Evolutionary conservation across 2,888 invertebrate species (phyloP).

Genomic region (Hirtodrosophila trivittata): DNA sequence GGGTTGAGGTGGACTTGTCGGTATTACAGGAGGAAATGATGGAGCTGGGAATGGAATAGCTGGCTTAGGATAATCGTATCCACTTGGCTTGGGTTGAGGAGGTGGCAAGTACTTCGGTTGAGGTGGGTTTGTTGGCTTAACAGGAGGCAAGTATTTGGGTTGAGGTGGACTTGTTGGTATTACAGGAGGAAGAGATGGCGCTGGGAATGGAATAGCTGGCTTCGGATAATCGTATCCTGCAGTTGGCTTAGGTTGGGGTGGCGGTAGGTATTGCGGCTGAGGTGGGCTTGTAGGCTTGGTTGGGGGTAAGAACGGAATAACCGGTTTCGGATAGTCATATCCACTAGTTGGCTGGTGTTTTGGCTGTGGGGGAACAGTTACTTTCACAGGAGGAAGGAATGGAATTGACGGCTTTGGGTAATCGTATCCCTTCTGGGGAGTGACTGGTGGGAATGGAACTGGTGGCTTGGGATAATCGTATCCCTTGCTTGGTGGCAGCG

Average conservation of each 20-base stretch:
- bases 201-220: conserved; percentile 55
- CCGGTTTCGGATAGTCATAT: conserved; percentile 62
- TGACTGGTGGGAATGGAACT: conserved; percentile 55
- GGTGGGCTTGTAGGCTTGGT: conserved; percentile 51
- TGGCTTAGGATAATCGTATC: conserved; percentile 65
- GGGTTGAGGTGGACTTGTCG: conserved; percentile 40
- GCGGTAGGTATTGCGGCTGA: conserved; percentile 27
- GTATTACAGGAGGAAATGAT: conserved; percentile 23
- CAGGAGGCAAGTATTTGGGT: conserved; percentile 44
- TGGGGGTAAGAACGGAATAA: conserved; percentile 58
- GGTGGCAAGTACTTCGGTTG: conserved; percentile 33
- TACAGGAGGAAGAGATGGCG: conserved; percentile 34
- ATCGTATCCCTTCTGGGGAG: no score
- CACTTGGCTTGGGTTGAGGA: conserved; percentile 28
- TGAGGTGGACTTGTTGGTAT: conserved; percentile 23
- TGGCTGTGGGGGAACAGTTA: conserved; percentile 45
- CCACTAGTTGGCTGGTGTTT: conserved; percentile 31
- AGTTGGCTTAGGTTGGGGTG: conserved; percentile 15
- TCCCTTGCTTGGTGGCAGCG: conserved; percentile 35
- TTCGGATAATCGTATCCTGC: conserved; percentile 64
- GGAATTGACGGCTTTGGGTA: conserved; percentile 32
- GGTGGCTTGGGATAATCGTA: conserved; percentile 64
- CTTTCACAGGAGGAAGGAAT: conserved; percentile 48
- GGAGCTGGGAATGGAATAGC: conserved; percentile 51
- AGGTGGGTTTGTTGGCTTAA: conserved; percentile 33